These are phyloP conservation scores for Philonicus albiceps DNA, from an alignment of 2,888 invertebrate species.

Conservation along the genomic window DNA sequence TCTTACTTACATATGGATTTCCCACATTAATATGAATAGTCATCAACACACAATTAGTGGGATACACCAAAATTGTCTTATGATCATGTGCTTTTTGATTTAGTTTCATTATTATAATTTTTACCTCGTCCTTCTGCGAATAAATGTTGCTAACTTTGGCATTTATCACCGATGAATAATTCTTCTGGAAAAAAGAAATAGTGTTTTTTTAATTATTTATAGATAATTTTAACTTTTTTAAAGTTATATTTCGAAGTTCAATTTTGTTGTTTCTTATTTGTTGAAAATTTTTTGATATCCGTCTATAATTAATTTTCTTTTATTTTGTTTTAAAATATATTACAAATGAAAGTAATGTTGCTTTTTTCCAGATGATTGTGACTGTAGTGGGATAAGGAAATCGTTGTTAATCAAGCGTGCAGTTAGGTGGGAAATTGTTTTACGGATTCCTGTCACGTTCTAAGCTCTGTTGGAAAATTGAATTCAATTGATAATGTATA, in stretches of 20 bases:
- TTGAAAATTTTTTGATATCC: not conserved
- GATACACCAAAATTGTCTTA: not conserved
- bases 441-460: not conserved
- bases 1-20: not conserved
- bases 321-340: not conserved
- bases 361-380: not conserved
- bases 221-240: not conserved
- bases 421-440: not conserved
- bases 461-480: not conserved
- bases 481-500: not conserved
- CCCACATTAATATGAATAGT: not conserved
- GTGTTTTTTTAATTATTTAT: not conserved
- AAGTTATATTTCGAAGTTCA: not conserved
- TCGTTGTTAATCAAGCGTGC: not conserved
- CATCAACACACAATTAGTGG: not conserved
- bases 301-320: not conserved
- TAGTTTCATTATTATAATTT: not conserved
- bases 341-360: not conserved
- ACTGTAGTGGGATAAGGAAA: not conserved
- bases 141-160: not conserved
- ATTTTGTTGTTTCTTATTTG: not conserved
- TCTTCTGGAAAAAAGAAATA: not conserved
- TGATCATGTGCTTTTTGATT: not conserved
- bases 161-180: not conserved
- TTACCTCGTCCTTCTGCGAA: not conserved